These are phyloP conservation scores for Alectura lathami DNA, from an alignment of 2,113 vertebrate genomes.

Conservation along the genomic window DNA sequence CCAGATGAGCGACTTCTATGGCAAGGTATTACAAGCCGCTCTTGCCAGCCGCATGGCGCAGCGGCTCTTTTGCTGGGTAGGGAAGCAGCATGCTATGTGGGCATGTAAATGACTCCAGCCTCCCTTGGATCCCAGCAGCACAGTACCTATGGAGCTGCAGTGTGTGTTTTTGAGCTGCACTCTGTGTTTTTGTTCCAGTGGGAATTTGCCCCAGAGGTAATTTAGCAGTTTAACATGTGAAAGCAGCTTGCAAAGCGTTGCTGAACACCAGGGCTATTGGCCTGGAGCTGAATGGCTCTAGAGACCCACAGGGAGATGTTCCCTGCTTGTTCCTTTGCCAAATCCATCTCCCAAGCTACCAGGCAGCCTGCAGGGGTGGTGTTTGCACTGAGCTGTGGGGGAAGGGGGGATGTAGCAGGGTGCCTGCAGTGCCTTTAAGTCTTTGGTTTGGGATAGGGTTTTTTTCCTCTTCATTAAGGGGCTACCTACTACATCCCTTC, in stretches of 20 bases:
- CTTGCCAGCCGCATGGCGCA: background rate
- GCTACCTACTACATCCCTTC: background rate
- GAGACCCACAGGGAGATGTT: background rate
- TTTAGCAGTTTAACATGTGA: slow-evolving; percentile 64
- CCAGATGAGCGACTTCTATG: slow-evolving; percentile 86
- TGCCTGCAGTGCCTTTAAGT: background rate
- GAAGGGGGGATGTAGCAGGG: background rate
- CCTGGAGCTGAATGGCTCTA: slow-evolving; percentile 5
- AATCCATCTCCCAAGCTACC: background rate
- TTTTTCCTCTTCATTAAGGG: background rate
- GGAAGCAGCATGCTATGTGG: background rate
- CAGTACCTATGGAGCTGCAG: background rate
- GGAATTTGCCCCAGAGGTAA: slow-evolving; percentile 64
- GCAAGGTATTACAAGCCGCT: slow-evolving; percentile 75
- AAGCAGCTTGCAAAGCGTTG: slow-evolving; percentile 20
- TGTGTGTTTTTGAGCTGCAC: slow-evolving; percentile 33
- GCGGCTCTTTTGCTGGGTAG: background rate
- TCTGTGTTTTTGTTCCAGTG: slow-evolving; percentile 52
- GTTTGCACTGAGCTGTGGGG: background rate
- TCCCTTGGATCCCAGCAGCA: background rate
- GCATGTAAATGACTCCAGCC: background rate
- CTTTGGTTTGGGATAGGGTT: background rate
- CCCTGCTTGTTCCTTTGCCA: background rate
- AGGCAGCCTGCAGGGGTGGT: background rate
- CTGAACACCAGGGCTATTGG: slow-evolving; percentile 23